Conservation (phyloP, 2,797 vertebrate species). For the Muraenolepis orangiensis region DNA sequence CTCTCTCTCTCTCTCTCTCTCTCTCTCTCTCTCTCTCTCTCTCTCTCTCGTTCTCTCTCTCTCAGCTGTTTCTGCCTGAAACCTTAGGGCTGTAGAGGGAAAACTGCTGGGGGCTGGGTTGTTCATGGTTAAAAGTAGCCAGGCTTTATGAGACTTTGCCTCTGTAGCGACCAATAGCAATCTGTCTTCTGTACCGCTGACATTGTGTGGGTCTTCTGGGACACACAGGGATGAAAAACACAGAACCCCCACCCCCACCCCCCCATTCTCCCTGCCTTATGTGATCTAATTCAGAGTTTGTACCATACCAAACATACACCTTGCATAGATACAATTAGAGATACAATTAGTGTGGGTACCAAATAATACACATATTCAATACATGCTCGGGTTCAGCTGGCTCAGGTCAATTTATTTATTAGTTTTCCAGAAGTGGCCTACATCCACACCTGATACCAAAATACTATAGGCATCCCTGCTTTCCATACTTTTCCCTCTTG, state of each 20-base stretch:
- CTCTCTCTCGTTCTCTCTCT: no score
- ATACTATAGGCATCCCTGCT: not conserved
- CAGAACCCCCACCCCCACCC: not conserved
- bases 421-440: not conserved
- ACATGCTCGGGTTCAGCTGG: conserved; percentile 28
- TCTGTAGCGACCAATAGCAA: conserved; percentile 13
- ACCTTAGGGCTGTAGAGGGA: not conserved
- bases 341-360: no score
- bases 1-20: no score
- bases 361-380: no score
- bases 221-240: conserved; percentile 18
- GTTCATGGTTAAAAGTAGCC: not conserved
- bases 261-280: no score
- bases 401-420: conserved; percentile 26
- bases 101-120: not conserved
- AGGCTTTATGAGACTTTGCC: conserved; percentile 22
- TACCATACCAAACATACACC: no score
- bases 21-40: no score
- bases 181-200: conserved; percentile 35
- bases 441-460: not conserved
- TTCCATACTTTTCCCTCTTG: not conserved
- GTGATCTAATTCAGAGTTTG: no score
- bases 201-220: conserved; percentile 37
- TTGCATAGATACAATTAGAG: no score
- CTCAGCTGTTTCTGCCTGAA: not conserved